Base-by-base conservation (phyloP, 2,888 invertebrate species). In the Pterobdella sp. region DNA sequence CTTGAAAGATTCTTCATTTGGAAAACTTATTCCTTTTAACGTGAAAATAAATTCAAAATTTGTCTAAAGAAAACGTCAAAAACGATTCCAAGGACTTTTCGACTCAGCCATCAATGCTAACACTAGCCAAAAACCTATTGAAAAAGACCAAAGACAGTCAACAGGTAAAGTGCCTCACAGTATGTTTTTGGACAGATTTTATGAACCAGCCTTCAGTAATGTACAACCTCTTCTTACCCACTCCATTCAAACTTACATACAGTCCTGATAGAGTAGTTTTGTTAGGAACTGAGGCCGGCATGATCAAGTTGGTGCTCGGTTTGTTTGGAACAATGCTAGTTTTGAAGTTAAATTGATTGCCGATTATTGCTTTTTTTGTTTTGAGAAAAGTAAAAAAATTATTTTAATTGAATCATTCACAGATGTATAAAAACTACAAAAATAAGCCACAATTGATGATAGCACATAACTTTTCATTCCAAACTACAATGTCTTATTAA, bases 71-170 rank as follows among this genome's bases (percentile, higher is more conserved):
- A 42, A 42, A 42, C 3, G 60, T 56, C 4, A 56, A 56, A 56
- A 56, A 56, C 3, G 7, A 56, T 42, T 42, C 49, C 49, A 14
- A 42, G 7, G 49, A 22, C 22, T 42, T 42, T 42, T 42, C 49
- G 49, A 42, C 49, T 42, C 22, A 14, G 7, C 7, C 49, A 26
- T 22, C 60, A 35, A 73, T 73, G 73, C 64, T 73, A 37, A 69
- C 73, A 26, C 60, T 73, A 69, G 73, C 73, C 1, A 49, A 68
- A 52, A 42, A 73, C 64, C 56, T 73, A 29, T 60, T 73, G 34
- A 73, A 73, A 63, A 73, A 73, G 49, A 73, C 73, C 66, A 73
- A 64, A 34, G 69, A 73, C 37, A 73, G 36, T 49, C 73, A 73
- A 18, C 73, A 73, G 37, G 69, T 73, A 7, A 73, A 73, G 34